phyloP scores from a whole-genome alignment of 2,113 vertebrate genomes.

The Formicarius rufipectus region DNA sequence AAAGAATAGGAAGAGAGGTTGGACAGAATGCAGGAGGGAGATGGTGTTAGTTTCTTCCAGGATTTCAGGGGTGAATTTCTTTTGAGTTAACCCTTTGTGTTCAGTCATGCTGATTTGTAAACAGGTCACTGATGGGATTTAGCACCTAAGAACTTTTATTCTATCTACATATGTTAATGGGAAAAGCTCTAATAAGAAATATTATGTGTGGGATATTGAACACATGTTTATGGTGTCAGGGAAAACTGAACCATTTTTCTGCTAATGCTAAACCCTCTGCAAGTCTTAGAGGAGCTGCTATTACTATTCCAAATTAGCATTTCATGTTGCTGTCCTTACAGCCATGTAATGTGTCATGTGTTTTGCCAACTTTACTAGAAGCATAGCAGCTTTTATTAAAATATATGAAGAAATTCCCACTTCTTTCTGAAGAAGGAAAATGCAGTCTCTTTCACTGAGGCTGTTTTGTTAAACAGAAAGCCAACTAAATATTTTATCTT shows the following conservation, averaged over 20 bases:
- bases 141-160: neutral
- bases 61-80: neutral
- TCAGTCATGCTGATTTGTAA: neutral
- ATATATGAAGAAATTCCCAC: neutral
- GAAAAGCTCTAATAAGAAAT: neutral
- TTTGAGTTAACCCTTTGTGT: neutral
- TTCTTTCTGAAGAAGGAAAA: neutral
- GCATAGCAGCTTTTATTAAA: neutral
- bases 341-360: accelerated
- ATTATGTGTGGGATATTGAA: neutral
- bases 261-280: neutral
- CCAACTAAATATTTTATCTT: neutral
- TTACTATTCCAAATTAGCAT: neutral
- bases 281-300: neutral
- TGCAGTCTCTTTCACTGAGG: neutral
- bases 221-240: neutral
- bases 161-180: neutral
- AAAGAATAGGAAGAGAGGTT: accelerated
- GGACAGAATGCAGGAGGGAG: neutral
- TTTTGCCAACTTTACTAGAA: neutral
- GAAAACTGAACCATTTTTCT: neutral
- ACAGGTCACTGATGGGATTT: neutral
- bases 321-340: neutral
- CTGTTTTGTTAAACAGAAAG: neutral
- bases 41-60: neutral